Evolutionary conservation across 2,888 invertebrate genomes (phyloP).

Genomic region (Pristionchus maxplancki): DNA sequence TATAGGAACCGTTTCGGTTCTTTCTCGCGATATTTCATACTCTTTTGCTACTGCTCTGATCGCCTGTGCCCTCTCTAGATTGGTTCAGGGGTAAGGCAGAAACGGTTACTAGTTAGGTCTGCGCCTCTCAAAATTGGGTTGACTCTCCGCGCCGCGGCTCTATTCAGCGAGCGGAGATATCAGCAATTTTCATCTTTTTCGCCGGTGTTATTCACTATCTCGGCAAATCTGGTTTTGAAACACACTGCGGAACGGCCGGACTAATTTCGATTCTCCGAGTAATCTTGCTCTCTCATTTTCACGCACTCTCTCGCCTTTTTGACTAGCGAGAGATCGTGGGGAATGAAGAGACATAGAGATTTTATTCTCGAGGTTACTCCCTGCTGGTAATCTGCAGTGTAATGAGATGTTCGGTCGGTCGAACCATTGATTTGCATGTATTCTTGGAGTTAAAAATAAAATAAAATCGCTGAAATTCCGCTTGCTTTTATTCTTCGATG

Average conservation of each 20-base stretch:
- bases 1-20: background rate
- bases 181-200: slow-evolving; percentile 40
- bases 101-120: background rate
- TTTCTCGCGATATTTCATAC: background rate
- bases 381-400: background rate
- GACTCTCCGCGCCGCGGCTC: background rate
- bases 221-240: background rate
- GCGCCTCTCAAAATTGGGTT: background rate
- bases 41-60: background rate
- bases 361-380: too few relatives aligned
- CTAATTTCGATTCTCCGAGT: background rate
- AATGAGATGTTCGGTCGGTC: background rate
- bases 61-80: background rate
- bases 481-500: too few relatives aligned
- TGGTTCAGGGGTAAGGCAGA: background rate
- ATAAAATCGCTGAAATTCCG: too few relatives aligned
- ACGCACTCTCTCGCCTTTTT: too few relatives aligned
- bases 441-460: too few relatives aligned
- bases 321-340: too few relatives aligned
- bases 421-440: too few relatives aligned
- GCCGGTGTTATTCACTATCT: background rate
- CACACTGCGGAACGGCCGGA: background rate
- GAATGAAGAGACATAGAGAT: too few relatives aligned
- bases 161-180: slow-evolving; percentile 30
- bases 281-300: background rate